Conservation (phyloP, 1,140 invertebrate genomes). For the Solenopsis fugax region DNA sequence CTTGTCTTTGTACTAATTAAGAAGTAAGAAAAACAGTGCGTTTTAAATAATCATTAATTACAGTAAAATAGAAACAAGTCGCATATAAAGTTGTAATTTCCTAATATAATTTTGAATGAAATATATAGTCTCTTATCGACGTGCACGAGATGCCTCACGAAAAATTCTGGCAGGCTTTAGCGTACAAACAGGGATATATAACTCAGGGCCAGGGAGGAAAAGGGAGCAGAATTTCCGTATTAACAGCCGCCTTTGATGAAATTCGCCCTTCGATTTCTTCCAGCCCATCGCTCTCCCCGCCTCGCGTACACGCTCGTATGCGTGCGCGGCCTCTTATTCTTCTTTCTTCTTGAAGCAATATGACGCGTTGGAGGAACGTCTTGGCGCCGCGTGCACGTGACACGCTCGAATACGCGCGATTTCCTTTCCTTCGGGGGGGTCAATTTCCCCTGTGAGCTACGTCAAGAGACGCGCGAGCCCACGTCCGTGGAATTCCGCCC, state of each 20-base stretch:
- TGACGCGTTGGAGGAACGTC: slow-evolving; percentile 30
- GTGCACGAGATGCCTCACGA: background rate
- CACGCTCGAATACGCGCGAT: slow-evolving; percentile 61
- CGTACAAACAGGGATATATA: slow-evolving; percentile 31
- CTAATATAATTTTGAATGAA: background rate
- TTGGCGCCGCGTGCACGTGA: slow-evolving; percentile 58
- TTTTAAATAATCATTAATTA: background rate
- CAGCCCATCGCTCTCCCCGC: slow-evolving; percentile 53
- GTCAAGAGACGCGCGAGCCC: slow-evolving; percentile 39
- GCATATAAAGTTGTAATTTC: background rate
- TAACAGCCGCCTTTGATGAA: slow-evolving; percentile 62
- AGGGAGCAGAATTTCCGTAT: slow-evolving; percentile 44
- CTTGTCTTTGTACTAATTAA: background rate
- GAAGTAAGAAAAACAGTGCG: background rate
- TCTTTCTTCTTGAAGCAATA: slow-evolving; percentile 44
- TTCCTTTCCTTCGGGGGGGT: slow-evolving; percentile 41
- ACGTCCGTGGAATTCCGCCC: slow-evolving; percentile 24
- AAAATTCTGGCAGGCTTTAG: background rate
- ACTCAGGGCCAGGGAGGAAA: slow-evolving; percentile 10
- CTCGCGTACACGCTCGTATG: slow-evolving; percentile 28
- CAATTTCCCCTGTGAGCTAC: slow-evolving; percentile 46
- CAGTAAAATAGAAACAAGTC: background rate
- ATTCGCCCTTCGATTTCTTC: slow-evolving; percentile 67
- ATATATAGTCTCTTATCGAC: background rate
- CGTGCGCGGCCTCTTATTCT: slow-evolving; percentile 43